Evolutionary conservation across 2,113 vertebrate genomes (phyloP), one percentile per base, ranked within the genome.

Genomic region (Tricholaema leucomelas): DNA sequence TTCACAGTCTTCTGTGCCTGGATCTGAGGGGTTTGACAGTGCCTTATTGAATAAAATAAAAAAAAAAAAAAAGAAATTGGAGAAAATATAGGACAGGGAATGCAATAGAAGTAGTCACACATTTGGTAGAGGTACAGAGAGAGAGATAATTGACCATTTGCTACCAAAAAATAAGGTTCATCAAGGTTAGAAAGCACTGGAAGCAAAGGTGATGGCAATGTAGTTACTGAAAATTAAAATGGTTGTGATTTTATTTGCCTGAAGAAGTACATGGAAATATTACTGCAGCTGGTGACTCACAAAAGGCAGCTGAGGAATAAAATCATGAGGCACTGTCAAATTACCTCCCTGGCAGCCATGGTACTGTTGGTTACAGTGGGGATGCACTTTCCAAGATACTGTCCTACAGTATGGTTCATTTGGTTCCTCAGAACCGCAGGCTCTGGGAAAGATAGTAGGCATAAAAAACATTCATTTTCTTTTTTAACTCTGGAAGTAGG

Each of bases 141-240:
- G 23, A 88, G 46, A 80, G 52, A 80, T 48, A 92, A 89, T 30
- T 27, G 64, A 85, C 42, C 38, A 44, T 85, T 90, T 92, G 21
- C 52, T 77, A 87, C 79, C 28, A 42, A 82, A 93, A 91, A 80
- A 55, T 27, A 27, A 33, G 27, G 27, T 87, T 94, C 63, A 46
- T 35, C 54, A 87, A 74, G n/a, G 75, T 93, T 81, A 89, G 94
- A 96, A 94, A 58, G 31, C 42, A 83, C 31, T 91, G 65, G 79
- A 94, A 89, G 38, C n/a, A 85, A 65, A 50, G 31, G 25, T 87
- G 65, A 91, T 83, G 44, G 69, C 79, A 87, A 60, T 78, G 56
- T 83, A 89, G 92, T 94, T 91, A 87, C 85, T 78, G 91, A 74
- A 94, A 95, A 90, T 94, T 48, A 94, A 95, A 93, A 91, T 89